Evolutionary conservation across 2,113 vertebrate species (phyloP).

Genomic region (Eretmochelys imbricata): DNA sequence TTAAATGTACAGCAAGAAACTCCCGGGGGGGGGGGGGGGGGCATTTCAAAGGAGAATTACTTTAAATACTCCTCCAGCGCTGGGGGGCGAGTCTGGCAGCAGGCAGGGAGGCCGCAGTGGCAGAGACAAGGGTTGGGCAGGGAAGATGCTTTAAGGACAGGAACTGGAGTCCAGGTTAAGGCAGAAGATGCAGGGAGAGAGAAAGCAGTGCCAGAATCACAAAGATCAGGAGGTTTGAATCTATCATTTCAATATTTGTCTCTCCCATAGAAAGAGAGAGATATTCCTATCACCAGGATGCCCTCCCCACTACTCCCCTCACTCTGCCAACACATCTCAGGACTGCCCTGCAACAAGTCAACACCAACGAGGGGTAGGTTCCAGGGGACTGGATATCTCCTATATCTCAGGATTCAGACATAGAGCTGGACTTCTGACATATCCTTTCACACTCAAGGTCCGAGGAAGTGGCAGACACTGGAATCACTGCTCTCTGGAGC

Average conservation of each 20-base stretch:
- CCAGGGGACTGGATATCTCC: neutral
- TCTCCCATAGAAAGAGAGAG: fast-evolving
- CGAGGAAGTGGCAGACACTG: fast-evolving
- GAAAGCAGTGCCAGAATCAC: neutral
- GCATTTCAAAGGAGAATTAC: no score
- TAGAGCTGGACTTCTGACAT: fast-evolving
- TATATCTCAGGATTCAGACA: no score
- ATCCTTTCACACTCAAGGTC: fast-evolving
- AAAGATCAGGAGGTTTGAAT: neutral
- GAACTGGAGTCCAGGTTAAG: neutral
- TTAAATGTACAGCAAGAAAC: neutral
- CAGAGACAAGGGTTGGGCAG: no score
- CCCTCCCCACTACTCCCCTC: no score
- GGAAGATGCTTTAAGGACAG: no score
- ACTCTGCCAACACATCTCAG: no score
- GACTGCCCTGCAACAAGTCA: no score
- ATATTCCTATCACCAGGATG: fast-evolving
- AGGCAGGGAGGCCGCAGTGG: no score
- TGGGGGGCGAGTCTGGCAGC: no score
- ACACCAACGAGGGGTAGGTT: fast-evolving
- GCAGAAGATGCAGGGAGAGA: neutral
- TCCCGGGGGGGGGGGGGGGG: neutral
- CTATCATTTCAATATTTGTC: no score
- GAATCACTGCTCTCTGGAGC: fast-evolving
- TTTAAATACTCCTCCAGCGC: no score